Conservation (phyloP, 2,113 vertebrate species). For the Phalacrocorax brasilianus region DNA sequence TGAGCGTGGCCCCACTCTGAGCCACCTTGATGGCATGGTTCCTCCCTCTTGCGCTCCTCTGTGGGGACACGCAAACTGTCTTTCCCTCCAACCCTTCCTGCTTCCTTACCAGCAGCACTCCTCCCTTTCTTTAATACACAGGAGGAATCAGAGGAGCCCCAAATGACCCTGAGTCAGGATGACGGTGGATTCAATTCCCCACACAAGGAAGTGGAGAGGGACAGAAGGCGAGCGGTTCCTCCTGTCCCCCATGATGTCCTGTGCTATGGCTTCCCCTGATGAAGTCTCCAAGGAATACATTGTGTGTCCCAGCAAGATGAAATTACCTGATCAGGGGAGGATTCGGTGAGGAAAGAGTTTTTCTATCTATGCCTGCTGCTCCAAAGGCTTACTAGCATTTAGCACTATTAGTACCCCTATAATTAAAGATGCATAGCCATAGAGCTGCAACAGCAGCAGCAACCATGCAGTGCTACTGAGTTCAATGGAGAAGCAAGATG, state of each 20-base stretch:
- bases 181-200: neutral
- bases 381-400: neutral
- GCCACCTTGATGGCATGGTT: neutral
- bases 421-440: neutral
- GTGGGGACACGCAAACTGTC: neutral
- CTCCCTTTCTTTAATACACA: neutral
- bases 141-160: neutral
- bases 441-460: neutral
- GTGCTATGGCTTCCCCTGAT: neutral
- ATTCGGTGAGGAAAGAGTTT: neutral
- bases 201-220: neutral
- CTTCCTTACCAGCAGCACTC: neutral
- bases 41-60: neutral
- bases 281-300: neutral
- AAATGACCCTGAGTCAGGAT: neutral
- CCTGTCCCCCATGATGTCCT: neutral
- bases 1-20: neutral
- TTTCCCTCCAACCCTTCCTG: neutral
- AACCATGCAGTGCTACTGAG: fast-evolving
- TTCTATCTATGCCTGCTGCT: neutral
- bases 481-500: neutral
- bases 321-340: neutral
- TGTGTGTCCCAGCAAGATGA: neutral
- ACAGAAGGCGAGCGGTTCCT: neutral
- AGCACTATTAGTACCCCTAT: neutral